Conservation (phyloP, 2,888 invertebrate genomes). For the Boloria euphrosyne region DNA sequence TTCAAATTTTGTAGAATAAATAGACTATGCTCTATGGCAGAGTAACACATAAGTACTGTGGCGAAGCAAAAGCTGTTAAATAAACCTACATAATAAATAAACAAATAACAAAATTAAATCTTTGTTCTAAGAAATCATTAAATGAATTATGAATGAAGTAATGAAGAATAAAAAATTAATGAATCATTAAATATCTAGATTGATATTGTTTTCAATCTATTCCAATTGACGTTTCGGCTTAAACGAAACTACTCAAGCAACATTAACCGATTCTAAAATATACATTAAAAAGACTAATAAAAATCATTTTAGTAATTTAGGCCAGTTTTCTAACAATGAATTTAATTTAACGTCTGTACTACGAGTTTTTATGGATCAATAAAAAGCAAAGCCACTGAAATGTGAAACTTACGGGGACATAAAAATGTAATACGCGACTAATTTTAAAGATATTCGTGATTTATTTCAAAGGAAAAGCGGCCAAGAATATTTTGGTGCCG, state of each 20-base stretch:
- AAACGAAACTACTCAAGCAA: background rate
- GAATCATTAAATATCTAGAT: no score
- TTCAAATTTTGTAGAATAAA: no score
- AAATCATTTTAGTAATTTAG: constrained; percentile 3
- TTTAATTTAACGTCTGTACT: constrained; percentile 8
- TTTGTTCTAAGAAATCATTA: no score
- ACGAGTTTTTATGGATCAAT: constrained; percentile 6
- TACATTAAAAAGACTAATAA: constrained; percentile 3
- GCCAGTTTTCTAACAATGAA: constrained; percentile 7
- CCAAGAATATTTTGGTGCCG: constrained; percentile 19
- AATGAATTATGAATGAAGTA: no score
- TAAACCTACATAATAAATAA: no score
- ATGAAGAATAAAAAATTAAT: no score
- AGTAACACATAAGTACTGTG: no score
- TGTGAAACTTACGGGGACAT: constrained; percentile 16
- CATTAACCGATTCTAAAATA: background rate
- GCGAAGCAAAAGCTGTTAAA: no score
- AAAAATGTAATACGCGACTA: constrained; percentile 13
- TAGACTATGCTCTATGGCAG: no score
- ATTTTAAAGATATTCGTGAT: constrained; percentile 15
- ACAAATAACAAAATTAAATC: no score
- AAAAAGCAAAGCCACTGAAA: constrained; percentile 6
- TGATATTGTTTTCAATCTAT: no score
- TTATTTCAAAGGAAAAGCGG: constrained; percentile 15
- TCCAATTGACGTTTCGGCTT: background rate